Evolutionary conservation across 2,113 vertebrate species (phyloP), one percentile per base, ranked within the genome.

Genomic region (Oryzias curvinotus): DNA sequence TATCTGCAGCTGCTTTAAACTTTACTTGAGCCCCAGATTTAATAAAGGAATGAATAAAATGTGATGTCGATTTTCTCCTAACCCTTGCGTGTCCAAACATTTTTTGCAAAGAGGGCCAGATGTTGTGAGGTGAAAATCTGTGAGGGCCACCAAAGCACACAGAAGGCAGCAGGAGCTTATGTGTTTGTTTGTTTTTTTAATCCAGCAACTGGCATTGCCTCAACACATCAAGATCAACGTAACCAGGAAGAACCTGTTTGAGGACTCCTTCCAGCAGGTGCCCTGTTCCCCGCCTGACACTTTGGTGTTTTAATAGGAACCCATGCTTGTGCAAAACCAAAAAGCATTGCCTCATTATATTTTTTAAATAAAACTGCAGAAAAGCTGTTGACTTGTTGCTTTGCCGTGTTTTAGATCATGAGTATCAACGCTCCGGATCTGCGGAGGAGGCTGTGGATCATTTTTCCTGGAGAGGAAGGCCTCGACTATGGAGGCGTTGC

Each of bases 251-350:
- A 98, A 95, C 0, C 84, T 98, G 66, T 99, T 98, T 65, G 97
- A 99, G 80, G 97, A 99, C 85, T 99, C 97, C 1, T 99, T 98
- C 90, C 96, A 98, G 75, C 97, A 99, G 94, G 96, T 99, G 90
- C 66, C 46, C 41, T 25, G 46, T 5, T 16, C 8, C 1, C 21
- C n/a, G 8, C 4, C 30, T 48, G 15, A 47, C n/a, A 18, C 14
- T 46, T 17, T 14, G 15, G 0, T 16, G 44, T 46, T 46, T 15
- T 28, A 28, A 28, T 28, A 28, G 26, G 5, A 28, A 28, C 26
- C 26, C 26, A 28, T 5, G 6, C 5, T 5, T 10, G 12, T 12
- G 23, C 25, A 16, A 17, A 28, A 17, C 25, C 17, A 14, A 8
- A 4, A 7, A 26, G 14, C 28, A 3, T 7, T 16, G 18, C 23